Evolutionary conservation across 2,113 vertebrate genomes (phyloP).

Genomic region (Connochaetes taurinus): DNA sequence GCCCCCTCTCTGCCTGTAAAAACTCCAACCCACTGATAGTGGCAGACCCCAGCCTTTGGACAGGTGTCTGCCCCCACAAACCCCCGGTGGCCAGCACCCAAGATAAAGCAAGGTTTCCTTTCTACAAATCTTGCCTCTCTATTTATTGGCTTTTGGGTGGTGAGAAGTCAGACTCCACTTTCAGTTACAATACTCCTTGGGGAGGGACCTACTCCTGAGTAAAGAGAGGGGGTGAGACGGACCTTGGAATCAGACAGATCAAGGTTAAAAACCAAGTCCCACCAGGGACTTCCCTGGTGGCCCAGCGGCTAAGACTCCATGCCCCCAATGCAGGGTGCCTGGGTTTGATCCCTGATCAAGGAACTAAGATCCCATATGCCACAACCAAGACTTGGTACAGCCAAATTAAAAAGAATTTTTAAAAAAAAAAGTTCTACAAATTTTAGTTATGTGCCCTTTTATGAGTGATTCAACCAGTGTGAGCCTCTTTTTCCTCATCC

Average conservation of each 20-base stretch:
- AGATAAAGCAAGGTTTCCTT: neutral
- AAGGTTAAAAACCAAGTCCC: neutral
- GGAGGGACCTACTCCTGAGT: neutral
- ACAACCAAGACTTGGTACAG: neutral
- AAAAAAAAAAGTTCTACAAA: neutral
- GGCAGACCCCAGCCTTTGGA: neutral
- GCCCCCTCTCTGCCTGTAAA: neutral
- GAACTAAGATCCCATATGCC: neutral
- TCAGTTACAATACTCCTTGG: neutral
- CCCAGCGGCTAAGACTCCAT: neutral
- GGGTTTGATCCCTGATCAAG: neutral
- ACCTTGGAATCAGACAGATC: neutral
- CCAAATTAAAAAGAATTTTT: neutral
- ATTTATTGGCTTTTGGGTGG: neutral
- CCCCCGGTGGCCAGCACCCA: neutral
- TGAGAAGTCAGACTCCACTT: neutral
- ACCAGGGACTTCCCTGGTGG: neutral
- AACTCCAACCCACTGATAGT: neutral
- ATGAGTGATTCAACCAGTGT: neutral
- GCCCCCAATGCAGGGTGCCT: neutral
- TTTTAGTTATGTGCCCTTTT: neutral
- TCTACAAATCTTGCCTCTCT: neutral
- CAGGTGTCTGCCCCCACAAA: neutral
- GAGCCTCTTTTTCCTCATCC: neutral
- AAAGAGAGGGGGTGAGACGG: neutral